Base-by-base conservation (phyloP, 2,888 invertebrate species). In the Amaurobius ferox region DNA sequence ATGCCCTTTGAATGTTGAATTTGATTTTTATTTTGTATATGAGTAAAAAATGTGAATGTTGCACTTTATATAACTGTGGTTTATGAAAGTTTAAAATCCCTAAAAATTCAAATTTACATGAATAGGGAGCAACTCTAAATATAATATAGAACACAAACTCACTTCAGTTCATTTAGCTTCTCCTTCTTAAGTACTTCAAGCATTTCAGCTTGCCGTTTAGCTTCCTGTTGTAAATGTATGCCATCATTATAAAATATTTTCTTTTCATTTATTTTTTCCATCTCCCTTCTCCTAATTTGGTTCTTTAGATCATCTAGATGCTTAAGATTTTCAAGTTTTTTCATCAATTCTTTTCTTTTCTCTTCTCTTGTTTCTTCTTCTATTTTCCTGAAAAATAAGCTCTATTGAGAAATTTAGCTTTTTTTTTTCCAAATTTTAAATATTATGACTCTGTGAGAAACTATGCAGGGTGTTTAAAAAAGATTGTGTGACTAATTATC, bases 221-320 rank as follows among this genome's bases (percentile, higher is more conserved):
- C 48, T 55, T 86, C 86, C 66, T 86, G 74, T 5, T 32, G 64
- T 19, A 71, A n/a, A 66, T 86, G 86, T 2, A 76, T 55, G 13
- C 70, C 76, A 23, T 79, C 86, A 7, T 44, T 66, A 29, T 61
- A 86, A 32, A 71, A 79, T 64, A 74, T 79, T 66, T 32, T 74
- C 40, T 73, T 79, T 64, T 86, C 79, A 70, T 66, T 74, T 32
- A 86, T 86, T 26, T 68, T 79, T 76, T 86, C 79, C 19, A 66
- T 39, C 66, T 86, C 86, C 66, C 79, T 86, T 39, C 71, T 67
- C 26, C 55, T 68, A 40, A 86, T 86, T 40, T 86, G 86, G 9
- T 35, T 48, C 29, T 73, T 79, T 6, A 86, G 39, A 5, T 79
- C 64, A 1, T 86, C 86, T 26, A 71, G 39, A 61, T 86, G 74